A percentile compares a stretch with the other conserved stretches of the same genome.
phyloP scores from a whole-genome alignment of 2,797 vertebrate species.

The Sciaenops ocellatus region DNA sequence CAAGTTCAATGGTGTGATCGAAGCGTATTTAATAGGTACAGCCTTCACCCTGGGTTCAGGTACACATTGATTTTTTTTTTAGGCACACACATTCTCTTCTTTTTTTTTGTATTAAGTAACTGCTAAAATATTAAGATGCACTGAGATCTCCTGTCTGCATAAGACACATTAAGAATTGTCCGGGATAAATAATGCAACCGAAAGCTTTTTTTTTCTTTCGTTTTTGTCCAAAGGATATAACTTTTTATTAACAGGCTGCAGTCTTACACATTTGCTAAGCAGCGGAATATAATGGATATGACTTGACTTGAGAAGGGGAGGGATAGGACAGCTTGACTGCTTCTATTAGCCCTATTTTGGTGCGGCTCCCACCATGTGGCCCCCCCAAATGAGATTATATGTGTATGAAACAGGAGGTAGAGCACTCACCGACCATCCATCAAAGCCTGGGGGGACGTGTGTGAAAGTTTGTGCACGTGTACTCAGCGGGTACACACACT shows the following conservation, averaged over 20 bases:
- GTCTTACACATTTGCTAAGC: slow-evolving; percentile 73
- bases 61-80: slow-evolving; percentile 54
- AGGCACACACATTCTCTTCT: slow-evolving; percentile 55
- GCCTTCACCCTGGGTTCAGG: slow-evolving; percentile 63
- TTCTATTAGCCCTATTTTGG: slow-evolving; percentile 81
- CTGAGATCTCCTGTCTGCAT: slow-evolving; percentile 69
- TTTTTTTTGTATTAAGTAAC: slow-evolving; percentile 51
- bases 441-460: slow-evolving; percentile 79
- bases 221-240: slow-evolving; percentile 31
- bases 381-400: slow-evolving; percentile 85
- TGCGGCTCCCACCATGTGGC: slow-evolving; percentile 67
- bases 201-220: slow-evolving; percentile 60
- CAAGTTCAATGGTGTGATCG: slow-evolving; percentile 57
- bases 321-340: slow-evolving; percentile 75
- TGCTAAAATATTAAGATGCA: slow-evolving; percentile 76
- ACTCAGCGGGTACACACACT: slow-evolving; percentile 56
- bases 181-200: slow-evolving; percentile 76
- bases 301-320: slow-evolving; percentile 51
- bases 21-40: slow-evolving; percentile 61
- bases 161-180: slow-evolving; percentile 74
- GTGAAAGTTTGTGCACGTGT: slow-evolving; percentile 74
- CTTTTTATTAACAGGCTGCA: slow-evolving; percentile 76
- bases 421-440: slow-evolving; percentile 85
- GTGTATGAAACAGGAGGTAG: slow-evolving; percentile 80
- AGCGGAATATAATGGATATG: slow-evolving; percentile 69